phyloP scores from a whole-genome alignment of 2,113 vertebrate species.

The Thermophis baileyi region DNA sequence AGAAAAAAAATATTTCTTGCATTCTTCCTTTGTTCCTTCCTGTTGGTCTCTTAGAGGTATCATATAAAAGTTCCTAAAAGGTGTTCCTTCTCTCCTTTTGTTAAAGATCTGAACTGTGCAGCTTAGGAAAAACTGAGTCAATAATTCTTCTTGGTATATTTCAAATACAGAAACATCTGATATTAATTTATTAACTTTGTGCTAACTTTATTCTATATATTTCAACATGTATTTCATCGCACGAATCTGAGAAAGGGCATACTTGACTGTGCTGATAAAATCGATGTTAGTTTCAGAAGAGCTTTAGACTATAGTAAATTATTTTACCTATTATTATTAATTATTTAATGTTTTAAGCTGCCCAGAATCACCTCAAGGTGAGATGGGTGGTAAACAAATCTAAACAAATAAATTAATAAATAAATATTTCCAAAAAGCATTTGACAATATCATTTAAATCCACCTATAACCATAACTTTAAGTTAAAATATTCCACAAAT shows the following conservation, averaged over 20 bases:
- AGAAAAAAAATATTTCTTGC: too few relatives aligned
- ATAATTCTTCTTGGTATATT: neutral
- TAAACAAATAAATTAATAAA: neutral
- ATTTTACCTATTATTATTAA: neutral
- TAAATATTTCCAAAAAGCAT: neutral
- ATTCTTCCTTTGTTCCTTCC: too few relatives aligned
- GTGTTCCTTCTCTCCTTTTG: too few relatives aligned
- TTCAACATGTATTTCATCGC: neutral
- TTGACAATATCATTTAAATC: neutral
- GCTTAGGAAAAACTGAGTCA: too few relatives aligned
- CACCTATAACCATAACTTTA: neutral
- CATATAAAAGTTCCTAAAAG: too few relatives aligned
- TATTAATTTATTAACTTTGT: neutral
- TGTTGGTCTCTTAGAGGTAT: too few relatives aligned
- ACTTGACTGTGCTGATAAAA: neutral
- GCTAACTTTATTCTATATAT: neutral
- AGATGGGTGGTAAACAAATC: neutral
- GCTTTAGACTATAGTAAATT: neutral
- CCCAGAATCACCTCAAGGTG: neutral
- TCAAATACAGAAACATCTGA: neutral
- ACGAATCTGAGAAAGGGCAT: neutral
- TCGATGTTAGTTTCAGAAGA: neutral
- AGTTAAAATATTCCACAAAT: neutral
- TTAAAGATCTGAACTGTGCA: too few relatives aligned
- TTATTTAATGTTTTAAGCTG: neutral